phyloP scores from a whole-genome alignment of 2,888 invertebrate genomes.

The Sarcophaga variegata region DNA sequence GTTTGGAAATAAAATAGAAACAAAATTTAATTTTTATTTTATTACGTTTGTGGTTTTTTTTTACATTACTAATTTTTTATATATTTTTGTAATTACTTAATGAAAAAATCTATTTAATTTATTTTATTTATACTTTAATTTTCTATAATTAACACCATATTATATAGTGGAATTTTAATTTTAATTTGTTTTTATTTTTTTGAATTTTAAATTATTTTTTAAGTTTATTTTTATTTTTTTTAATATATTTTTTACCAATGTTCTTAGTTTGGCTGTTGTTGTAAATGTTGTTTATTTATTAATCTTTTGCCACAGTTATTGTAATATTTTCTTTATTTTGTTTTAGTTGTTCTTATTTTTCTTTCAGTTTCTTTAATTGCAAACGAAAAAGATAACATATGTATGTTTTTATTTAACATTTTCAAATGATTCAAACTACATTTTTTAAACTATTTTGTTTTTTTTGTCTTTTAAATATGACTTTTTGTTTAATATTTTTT shows the following conservation, averaged over 20 bases:
- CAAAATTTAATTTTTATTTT: neutral
- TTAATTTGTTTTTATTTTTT: slow-evolving; percentile 37
- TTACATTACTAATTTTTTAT: slow-evolving; percentile 29
- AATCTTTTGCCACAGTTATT: slow-evolving; percentile 78
- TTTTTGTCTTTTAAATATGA: slow-evolving; percentile 26
- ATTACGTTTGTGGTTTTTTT: neutral
- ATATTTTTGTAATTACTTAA: slow-evolving; percentile 33
- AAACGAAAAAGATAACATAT: slow-evolving; percentile 44
- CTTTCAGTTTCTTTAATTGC: slow-evolving; percentile 60
- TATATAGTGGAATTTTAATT: neutral
- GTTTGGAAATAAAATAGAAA: slow-evolving; percentile 26
- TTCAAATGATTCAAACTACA: slow-evolving; percentile 33
- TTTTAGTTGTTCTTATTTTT: slow-evolving; percentile 48
- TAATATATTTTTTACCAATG: slow-evolving; percentile 43
- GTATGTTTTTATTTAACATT: slow-evolving; percentile 24
- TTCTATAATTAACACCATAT: slow-evolving; percentile 42
- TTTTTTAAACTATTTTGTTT: slow-evolving; percentile 46
- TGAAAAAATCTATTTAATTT: slow-evolving; percentile 23
- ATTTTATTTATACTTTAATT: slow-evolving; percentile 28
- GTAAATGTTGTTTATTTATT: slow-evolving; percentile 48
- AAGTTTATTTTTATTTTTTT: slow-evolving; percentile 35
- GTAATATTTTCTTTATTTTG: slow-evolving; percentile 76
- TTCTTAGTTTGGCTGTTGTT: slow-evolving; percentile 52
- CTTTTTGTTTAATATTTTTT: slow-evolving; percentile 14
- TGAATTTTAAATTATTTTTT: no score